Conservation (phyloP, 2,797 vertebrate genomes). For the Pitangus sulphuratus region DNA sequence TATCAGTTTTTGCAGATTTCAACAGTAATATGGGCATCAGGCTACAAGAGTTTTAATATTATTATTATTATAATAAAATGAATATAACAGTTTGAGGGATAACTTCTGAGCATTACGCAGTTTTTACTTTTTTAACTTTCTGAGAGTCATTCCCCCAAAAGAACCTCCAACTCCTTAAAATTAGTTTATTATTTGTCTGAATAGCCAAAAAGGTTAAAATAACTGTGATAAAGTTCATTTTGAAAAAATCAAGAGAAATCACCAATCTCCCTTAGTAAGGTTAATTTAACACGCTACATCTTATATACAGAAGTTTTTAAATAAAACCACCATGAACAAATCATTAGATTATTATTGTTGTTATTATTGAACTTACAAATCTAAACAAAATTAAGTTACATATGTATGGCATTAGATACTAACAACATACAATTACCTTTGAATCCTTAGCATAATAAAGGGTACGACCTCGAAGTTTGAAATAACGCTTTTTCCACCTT, state of each 20-base stretch:
- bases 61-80: too few relatives aligned
- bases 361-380: not conserved
- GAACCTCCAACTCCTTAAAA: accelerated
- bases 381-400: not conserved
- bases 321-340: not conserved
- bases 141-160: not conserved
- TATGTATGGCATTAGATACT: not conserved
- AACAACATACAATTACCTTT: slow-evolving; percentile 82
- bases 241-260: not conserved
- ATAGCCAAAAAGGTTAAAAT: not conserved
- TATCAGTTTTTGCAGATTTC: not conserved
- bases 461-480: slow-evolving; percentile 95
- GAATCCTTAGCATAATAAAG: slow-evolving; percentile 99
- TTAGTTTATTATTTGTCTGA: not conserved
- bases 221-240: not conserved
- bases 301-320: not conserved
- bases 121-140: not conserved
- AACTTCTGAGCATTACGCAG: not conserved
- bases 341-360: not conserved
- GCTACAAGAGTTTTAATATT: not conserved
- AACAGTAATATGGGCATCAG: not conserved
- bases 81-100: not conserved
- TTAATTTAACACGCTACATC: not conserved
- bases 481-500: slow-evolving; percentile 98
- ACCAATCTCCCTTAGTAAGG: not conserved